Evolutionary conservation across 2,113 vertebrate species (phyloP).

Genomic region (Saccopteryx bilineata): DNA sequence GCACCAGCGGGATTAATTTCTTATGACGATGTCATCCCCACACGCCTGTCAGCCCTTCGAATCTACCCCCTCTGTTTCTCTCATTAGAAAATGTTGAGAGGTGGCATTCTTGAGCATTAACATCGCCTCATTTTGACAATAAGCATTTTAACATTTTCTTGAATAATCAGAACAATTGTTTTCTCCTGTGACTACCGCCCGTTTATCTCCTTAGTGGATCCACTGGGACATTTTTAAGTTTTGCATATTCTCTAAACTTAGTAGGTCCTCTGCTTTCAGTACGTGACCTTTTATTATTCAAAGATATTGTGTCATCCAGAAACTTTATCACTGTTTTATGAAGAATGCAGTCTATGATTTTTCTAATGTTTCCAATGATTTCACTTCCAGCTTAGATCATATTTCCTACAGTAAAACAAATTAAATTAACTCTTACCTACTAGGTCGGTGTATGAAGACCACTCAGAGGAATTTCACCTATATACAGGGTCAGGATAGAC

Average conservation of each 20-base stretch:
- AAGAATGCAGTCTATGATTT: not conserved
- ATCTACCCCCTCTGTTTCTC: not conserved
- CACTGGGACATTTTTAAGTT: not conserved
- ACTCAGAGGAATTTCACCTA: not conserved
- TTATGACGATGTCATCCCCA: not conserved
- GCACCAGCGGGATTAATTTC: not conserved
- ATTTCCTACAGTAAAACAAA: constrained; percentile 39
- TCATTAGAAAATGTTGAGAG: not conserved
- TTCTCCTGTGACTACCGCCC: not conserved
- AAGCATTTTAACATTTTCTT: constrained; percentile 21
- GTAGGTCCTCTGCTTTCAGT: not conserved
- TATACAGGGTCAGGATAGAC: not conserved
- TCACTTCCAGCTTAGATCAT: not conserved
- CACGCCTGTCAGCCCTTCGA: not conserved
- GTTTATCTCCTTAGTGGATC: not conserved
- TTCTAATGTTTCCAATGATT: not conserved
- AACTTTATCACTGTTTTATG: constrained; percentile 4
- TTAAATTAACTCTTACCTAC: not conserved
- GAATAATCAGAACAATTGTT: not conserved
- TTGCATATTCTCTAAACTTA: not conserved
- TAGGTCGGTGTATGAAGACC: not conserved
- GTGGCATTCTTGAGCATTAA: not conserved
- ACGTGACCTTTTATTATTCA: not conserved
- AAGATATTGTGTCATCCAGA: not conserved
- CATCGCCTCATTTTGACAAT: not conserved